Evolutionary conservation across 2,113 vertebrate species (phyloP).

Genomic region (Caretta caretta): DNA sequence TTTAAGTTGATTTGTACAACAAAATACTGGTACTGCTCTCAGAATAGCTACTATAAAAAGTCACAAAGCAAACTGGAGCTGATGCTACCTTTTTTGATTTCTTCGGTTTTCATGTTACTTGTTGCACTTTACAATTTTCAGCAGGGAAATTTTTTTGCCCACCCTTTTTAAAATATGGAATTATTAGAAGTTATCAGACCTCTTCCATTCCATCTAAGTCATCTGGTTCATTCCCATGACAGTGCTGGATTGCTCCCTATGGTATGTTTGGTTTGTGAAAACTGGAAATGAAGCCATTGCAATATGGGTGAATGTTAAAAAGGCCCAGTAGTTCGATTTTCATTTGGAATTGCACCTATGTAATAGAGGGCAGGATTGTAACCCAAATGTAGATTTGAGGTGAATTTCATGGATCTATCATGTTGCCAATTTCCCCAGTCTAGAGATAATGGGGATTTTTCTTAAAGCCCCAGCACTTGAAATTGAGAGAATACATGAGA

Average conservation of each 20-base stretch:
- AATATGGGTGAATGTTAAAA: not conserved
- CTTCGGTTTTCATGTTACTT: not conserved
- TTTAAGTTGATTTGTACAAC: not conserved
- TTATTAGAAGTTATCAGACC: too few relatives aligned
- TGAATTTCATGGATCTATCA: not conserved
- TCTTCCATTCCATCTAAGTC: not conserved
- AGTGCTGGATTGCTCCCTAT: not conserved
- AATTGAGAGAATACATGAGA: fast-evolving
- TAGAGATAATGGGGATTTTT: not conserved
- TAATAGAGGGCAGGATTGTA: not conserved
- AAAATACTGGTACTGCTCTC: not conserved
- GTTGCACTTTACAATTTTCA: not conserved
- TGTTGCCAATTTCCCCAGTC: not conserved
- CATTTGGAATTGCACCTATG: not conserved
- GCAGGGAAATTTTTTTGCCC: not conserved
- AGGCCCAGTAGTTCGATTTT: not conserved
- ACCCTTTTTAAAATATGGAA: not conserved
- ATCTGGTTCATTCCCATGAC: not conserved
- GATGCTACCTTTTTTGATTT: not conserved
- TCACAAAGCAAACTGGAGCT: not conserved
- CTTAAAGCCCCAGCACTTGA: not conserved
- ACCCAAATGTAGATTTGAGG: not conserved
- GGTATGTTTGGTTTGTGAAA: not conserved
- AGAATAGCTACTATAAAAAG: not conserved
- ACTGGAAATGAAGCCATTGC: not conserved